Evolutionary conservation across 1,140 invertebrate species (phyloP).

Genomic region (Chironomus striatipennis): DNA sequence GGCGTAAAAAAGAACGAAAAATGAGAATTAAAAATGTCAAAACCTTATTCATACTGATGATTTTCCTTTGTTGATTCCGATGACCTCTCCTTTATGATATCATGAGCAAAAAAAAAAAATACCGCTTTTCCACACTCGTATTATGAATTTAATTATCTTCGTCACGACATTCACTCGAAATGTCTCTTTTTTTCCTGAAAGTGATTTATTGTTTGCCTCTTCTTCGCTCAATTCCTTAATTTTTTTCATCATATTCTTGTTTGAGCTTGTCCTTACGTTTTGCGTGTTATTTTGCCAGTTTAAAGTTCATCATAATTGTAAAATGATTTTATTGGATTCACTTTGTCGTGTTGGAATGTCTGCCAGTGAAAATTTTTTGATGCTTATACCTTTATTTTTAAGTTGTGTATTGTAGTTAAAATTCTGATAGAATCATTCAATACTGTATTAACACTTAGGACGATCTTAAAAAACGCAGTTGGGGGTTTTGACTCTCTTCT

Average conservation of each 20-base stretch:
- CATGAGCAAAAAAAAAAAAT: neutral
- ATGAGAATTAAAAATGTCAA: too few species aligned
- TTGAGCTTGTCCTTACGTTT: neutral
- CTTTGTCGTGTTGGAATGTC: too few species aligned
- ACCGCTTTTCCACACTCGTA: neutral
- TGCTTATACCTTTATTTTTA: too few species aligned
- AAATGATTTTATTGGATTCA: too few species aligned
- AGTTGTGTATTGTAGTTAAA: too few species aligned
- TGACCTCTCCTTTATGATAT: neutral
- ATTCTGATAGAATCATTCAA: too few species aligned
- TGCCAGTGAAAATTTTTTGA: neutral
- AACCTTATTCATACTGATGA: neutral
- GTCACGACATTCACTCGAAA: neutral
- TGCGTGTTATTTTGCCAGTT: neutral
- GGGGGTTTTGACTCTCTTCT: too few species aligned
- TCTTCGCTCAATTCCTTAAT: too few species aligned
- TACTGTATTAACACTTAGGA: too few species aligned
- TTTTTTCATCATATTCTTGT: neutral
- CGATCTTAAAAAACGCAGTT: too few species aligned
- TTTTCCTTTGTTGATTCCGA: neutral
- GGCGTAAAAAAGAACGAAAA: too few species aligned
- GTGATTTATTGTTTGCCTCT: neutral
- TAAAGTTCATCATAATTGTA: too few species aligned
- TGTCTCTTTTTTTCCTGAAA: neutral
- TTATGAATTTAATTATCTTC: constrained; percentile 11